Conservation (phyloP, 2,113 vertebrate species). For the Pipa parva region DNA sequence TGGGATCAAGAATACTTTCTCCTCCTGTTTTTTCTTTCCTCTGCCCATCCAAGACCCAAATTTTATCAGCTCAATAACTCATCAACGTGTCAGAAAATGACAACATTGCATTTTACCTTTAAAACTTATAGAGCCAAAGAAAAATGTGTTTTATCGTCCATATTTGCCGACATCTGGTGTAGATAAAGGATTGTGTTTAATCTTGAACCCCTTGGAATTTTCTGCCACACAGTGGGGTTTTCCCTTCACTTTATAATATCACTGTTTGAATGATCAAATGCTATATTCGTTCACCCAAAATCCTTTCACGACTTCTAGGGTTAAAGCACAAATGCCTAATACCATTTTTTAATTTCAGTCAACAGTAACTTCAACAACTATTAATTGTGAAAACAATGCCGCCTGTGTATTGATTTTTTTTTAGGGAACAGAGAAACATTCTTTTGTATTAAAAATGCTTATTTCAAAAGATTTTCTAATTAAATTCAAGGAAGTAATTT, state of each 20-base stretch:
- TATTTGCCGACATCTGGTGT: constrained; percentile 39
- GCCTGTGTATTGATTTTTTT: too few species aligned
- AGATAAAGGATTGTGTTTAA: constrained; percentile 33
- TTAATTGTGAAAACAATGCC: too few species aligned
- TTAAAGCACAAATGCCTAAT: too few species aligned
- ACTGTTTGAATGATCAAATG: neutral
- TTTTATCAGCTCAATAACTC: constrained; percentile 24
- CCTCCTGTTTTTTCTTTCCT: constrained; percentile 1
- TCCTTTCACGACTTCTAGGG: neutral
- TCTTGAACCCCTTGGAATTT: constrained; percentile 27
- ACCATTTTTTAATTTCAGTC: too few species aligned
- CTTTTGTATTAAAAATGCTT: too few species aligned
- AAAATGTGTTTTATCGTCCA: constrained; percentile 32
- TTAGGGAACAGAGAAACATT: too few species aligned
- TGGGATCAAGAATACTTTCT: constrained; percentile 14
- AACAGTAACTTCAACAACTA: too few species aligned
- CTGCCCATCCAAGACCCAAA: constrained; percentile 5
- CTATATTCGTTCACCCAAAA: too few species aligned
- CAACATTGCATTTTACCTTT: constrained; percentile 20
- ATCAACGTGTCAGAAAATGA: constrained; percentile 28
- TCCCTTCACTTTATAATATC: neutral
- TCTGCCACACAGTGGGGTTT: constrained; percentile 29
- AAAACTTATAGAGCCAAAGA: neutral
- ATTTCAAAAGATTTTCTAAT: too few species aligned
- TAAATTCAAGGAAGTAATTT: too few species aligned